Evolutionary conservation across 2,113 vertebrate genomes (phyloP).

Genomic region (Sinosuthora webbiana): DNA sequence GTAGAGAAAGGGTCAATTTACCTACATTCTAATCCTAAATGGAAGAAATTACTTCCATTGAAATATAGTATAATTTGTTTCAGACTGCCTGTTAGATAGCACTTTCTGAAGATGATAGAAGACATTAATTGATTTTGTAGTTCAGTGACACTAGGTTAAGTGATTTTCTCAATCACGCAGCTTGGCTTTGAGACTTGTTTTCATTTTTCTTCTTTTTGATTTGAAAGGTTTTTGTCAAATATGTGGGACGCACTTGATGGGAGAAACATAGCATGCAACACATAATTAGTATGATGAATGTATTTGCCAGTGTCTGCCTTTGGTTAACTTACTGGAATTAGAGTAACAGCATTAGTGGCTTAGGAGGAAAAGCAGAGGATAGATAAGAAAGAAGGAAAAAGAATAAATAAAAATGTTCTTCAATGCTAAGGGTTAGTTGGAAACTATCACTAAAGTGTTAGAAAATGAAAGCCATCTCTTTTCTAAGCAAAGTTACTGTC

Average conservation of each 20-base stretch:
- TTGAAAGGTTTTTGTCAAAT: slow-evolving; percentile 66
- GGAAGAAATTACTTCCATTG: slow-evolving; percentile 63
- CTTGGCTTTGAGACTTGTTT: slow-evolving; percentile 17
- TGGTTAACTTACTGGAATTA: neutral
- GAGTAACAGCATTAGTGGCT: neutral
- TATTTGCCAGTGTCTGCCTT: neutral
- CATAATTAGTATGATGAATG: slow-evolving; percentile 57
- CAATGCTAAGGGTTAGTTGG: neutral
- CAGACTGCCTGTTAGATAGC: slow-evolving; percentile 29
- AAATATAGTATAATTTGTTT: slow-evolving; percentile 60
- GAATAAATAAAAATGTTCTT: neutral
- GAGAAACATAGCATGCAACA: slow-evolving; percentile 16
- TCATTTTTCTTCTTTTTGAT: slow-evolving; percentile 42
- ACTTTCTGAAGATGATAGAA: slow-evolving; percentile 66
- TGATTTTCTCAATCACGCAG: slow-evolving; percentile 59
- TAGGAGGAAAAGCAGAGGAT: neutral
- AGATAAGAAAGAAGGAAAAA: neutral
- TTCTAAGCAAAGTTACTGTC: neutral
- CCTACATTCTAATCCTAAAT: slow-evolving; percentile 62
- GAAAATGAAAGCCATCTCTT: neutral
- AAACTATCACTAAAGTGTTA: neutral
- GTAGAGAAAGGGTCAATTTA: slow-evolving; percentile 61
- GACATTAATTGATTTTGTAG: slow-evolving; percentile 72
- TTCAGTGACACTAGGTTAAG: slow-evolving; percentile 59
- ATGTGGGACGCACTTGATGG: slow-evolving; percentile 29